These are phyloP conservation scores for Trachymyrmex cornetzi DNA, from an alignment of 1,140 invertebrate genomes.

Conservation along the genomic window DNA sequence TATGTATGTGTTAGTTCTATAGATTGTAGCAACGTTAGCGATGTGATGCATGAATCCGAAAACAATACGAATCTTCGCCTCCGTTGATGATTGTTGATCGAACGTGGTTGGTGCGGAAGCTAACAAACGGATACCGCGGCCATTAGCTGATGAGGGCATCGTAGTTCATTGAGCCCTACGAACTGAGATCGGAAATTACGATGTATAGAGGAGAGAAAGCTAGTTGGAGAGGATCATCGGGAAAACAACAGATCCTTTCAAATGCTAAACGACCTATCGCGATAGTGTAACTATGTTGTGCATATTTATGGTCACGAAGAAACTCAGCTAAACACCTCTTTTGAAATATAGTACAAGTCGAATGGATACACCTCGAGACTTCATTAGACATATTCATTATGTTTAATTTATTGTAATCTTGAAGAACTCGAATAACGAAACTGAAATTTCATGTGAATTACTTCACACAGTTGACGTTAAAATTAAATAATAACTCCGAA, in stretches of 20 bases:
- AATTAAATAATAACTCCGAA: not conserved
- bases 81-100: constrained; percentile 37
- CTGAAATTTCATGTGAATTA: not conserved
- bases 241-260: constrained; percentile 27
- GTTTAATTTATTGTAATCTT: not conserved
- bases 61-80: constrained; percentile 42
- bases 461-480: not conserved
- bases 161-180: constrained; percentile 61
- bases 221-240: not conserved
- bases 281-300: not conserved
- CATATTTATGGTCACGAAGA: not conserved
- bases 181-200: constrained; percentile 39
- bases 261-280: constrained; percentile 43
- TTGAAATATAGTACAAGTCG: not conserved
- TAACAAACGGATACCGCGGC: constrained; percentile 47
- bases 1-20: not conserved
- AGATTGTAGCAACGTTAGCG: not conserved
- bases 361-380: not conserved
- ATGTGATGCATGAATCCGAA: not conserved
- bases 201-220: constrained; percentile 2
- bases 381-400: not conserved
- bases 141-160: constrained; percentile 73
- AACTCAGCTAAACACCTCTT: not conserved
- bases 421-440: not conserved
- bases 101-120: constrained; percentile 14